Base-by-base conservation (phyloP, 1,140 invertebrate genomes). In the Hyphantria cunea region DNA sequence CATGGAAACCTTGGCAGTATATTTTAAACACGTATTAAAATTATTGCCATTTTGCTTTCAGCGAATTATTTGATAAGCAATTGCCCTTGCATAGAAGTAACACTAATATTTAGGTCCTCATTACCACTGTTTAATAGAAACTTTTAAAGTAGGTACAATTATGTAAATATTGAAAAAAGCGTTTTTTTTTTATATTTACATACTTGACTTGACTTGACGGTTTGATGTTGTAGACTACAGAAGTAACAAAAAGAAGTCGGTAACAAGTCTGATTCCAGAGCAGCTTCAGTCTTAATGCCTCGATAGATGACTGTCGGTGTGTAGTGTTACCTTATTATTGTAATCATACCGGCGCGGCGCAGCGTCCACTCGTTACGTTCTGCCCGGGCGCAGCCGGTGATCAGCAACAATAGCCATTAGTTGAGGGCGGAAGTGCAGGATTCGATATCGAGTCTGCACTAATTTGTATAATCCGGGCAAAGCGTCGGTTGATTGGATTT, bases 401-500 rank as follows among this genome's bases (percentile, higher is more conserved):
- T 10, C 49, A 51, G 49, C 7, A 31, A 15, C 10, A 31, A 32
- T 14, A n/a, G 31, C 51, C 5, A 25, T 25, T 25, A 25, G 17
- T 25, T 37, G 34, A 37, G 2, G 33, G 64, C 64, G 67, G 62
- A 37, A 32, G 64, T 52, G 67, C 65, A 52, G 32, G 55, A 14
- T 17, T 15, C 31, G 17, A 45, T 9, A 25, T 42, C n/a, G 44
- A 13, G 17, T 5, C 17, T 10, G 12, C 55, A 48, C 32, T 58
- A 58, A 58, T 56, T 56, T 47, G 42, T 56, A 56, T 58, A 33
- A 58, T 56, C 25, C 42, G 9, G 34, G 33, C 41, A 39, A 34
- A 39, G 55, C 59, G 34, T 50, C 59, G 54, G 55, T 69, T 79
- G 78, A 86, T 84, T 83, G 84, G 73, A 76, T 84, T 81, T 78